Evolutionary conservation across 1,140 invertebrate genomes (phyloP), one percentile per base, ranked within the genome.

Genomic region (Drosophila fuyamai): DNA sequence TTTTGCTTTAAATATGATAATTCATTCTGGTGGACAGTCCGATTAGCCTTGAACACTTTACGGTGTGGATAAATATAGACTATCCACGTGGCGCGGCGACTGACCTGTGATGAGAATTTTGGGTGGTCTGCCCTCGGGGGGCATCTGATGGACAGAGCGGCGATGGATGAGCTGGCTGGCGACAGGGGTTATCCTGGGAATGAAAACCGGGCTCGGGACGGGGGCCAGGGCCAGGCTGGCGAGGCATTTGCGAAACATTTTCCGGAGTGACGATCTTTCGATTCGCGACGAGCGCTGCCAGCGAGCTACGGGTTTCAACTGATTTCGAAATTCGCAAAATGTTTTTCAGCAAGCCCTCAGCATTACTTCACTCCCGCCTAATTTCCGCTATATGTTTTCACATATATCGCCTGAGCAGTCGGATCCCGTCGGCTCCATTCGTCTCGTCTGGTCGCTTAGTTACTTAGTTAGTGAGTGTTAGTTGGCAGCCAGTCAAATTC

Each of bases 81-180:
- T 12, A 35, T 16, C 51, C 68, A 79, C 77, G 43, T 73, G 61
- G 47, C 27, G 23, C 10, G 23, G 10, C 51, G 29, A 76, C 93
- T 91, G 76, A 94, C 93, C 93, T 46, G 93, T 94, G 41, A 94
- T 94, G 53, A 94, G 91, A 78, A 94, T 93, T 91, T 93, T 94
- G 50, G 93, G 93, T 0, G 93, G 92, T 40, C 90, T 91, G 16
- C 80, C 75, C 40, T 67, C 35, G n/a, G 50, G 41, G 12, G 70
- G 57, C 16, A 50, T 46, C 48, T 75, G 79, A 36, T 85, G 79
- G 46, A 75, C 68, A 29, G 48, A 29, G 23, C 80, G 89, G 40
- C 85, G 78, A 60, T 90, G 74, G 14, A 73, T 0, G 0, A 75
- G 36, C 54, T 85, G 74, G 18, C 48, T 29, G 5, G 44, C n/a